Conservation (phyloP, 1,140 invertebrate genomes). For the Drosophila subobscura region DNA sequence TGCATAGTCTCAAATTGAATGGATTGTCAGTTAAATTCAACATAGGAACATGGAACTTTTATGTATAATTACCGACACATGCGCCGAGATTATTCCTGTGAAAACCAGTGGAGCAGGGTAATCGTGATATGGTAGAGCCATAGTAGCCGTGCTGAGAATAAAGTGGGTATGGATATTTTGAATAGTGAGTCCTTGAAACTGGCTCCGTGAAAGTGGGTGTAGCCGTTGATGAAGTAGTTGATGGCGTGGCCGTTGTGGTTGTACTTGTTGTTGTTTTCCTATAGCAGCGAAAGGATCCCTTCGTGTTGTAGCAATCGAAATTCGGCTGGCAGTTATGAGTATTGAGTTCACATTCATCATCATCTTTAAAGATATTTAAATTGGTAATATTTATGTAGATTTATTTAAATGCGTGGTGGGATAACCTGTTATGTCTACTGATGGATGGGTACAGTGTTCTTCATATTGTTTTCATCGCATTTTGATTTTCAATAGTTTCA, state of each 20-base stretch:
- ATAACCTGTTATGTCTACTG: no score
- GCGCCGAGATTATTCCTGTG: constrained; percentile 69
- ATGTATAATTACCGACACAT: constrained; percentile 66
- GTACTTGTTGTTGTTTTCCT: constrained; percentile 50
- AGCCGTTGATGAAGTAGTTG: constrained; percentile 39
- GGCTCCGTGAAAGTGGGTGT: constrained; percentile 7
- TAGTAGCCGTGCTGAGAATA: constrained; percentile 9
- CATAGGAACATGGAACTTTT: no score
- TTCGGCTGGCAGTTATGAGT: constrained; percentile 92
- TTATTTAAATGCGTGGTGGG: no score
- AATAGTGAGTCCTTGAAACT: not conserved
- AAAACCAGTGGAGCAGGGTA: constrained; percentile 66
- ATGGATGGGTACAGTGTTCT: no score
- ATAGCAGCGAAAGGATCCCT: constrained; percentile 79
- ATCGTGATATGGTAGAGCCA: constrained; percentile 3
- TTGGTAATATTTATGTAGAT: not conserved
- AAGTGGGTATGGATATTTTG: constrained; percentile 1
- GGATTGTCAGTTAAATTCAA: no score
- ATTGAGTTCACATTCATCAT: constrained; percentile 94
- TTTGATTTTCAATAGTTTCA: no score
- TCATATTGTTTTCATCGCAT: no score
- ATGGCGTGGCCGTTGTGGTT: constrained; percentile 42
- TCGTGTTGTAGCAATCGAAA: constrained; percentile 93
- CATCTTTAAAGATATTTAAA: constrained; percentile 86
- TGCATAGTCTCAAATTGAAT: no score